Evolutionary conservation across 2,113 vertebrate species (phyloP).

Genomic region (Tympanuchus pallidicinctus): DNA sequence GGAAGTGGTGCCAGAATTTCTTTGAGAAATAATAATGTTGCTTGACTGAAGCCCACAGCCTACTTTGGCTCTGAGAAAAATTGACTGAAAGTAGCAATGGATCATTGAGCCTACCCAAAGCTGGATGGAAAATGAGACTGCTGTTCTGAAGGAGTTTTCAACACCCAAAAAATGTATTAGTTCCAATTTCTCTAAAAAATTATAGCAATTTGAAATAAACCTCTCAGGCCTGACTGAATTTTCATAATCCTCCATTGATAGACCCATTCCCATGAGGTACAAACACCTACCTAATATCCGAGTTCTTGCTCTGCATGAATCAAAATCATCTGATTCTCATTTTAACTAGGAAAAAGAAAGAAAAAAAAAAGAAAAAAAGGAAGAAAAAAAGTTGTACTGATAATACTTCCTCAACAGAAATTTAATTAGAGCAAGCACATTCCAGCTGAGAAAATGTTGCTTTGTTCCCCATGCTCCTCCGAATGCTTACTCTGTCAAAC

Average conservation of each 20-base stretch:
- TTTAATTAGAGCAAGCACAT: background rate
- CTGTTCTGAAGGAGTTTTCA: background rate
- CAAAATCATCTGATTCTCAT: background rate
- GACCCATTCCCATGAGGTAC: accelerated
- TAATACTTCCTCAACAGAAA: background rate
- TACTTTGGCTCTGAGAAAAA: background rate
- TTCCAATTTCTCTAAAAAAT: background rate
- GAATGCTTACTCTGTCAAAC: background rate
- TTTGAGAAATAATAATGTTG: background rate
- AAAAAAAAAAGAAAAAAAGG: background rate
- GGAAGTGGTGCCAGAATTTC: background rate
- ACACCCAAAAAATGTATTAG: background rate
- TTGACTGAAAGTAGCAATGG: background rate
- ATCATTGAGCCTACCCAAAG: background rate
- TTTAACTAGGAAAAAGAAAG: background rate
- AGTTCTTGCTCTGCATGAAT: background rate
- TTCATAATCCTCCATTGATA: background rate
- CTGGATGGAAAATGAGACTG: accelerated
- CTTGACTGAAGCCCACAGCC: background rate
- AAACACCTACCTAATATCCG: accelerated
- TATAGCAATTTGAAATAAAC: accelerated
- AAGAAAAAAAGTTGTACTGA: background rate
- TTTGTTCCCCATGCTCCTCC: background rate
- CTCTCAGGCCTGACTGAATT: background rate
- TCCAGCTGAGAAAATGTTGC: background rate